Conservation (phyloP, 64 coral and sea anemone genomes). For the Acropora yongei region DNA sequence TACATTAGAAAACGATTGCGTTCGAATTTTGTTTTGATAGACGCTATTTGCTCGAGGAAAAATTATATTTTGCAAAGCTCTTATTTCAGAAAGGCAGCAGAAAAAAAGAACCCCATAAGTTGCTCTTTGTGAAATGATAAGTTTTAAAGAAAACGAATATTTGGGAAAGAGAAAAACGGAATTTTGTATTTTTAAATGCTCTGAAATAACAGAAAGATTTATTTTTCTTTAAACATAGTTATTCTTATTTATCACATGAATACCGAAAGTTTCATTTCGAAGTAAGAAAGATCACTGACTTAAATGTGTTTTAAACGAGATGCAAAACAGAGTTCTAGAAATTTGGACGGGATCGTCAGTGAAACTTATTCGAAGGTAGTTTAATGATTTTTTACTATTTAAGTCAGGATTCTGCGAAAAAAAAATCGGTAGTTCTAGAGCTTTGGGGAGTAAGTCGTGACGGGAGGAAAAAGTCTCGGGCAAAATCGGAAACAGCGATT, state of each 20-base stretch:
- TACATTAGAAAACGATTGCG: no score
- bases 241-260: slow-evolving; percentile 51
- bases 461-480: no score
- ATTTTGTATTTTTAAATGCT: slow-evolving; percentile 5
- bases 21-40: no score
- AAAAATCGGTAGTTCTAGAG: not conserved
- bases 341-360: not conserved
- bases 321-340: slow-evolving; percentile 10
- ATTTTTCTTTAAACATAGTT: slow-evolving; percentile 44
- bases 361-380: not conserved
- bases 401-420: not conserved
- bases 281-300: not conserved
- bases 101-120: no score
- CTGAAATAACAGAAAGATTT: slow-evolving; percentile 14
- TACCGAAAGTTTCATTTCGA: slow-evolving; percentile 15
- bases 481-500: no score
- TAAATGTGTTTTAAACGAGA: slow-evolving; percentile 41
- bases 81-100: no score
- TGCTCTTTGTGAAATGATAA: not conserved
- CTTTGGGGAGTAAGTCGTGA: no score
- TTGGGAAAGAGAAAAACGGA: slow-evolving; percentile 1
- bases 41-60: no score
- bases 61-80: no score
- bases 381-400: slow-evolving; percentile 43
- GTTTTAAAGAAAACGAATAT: slow-evolving; percentile 40